Evolutionary conservation across 1,140 invertebrate genomes (phyloP), one percentile per base, ranked within the genome.

Genomic region (Meloidogyne exigua): DNA sequence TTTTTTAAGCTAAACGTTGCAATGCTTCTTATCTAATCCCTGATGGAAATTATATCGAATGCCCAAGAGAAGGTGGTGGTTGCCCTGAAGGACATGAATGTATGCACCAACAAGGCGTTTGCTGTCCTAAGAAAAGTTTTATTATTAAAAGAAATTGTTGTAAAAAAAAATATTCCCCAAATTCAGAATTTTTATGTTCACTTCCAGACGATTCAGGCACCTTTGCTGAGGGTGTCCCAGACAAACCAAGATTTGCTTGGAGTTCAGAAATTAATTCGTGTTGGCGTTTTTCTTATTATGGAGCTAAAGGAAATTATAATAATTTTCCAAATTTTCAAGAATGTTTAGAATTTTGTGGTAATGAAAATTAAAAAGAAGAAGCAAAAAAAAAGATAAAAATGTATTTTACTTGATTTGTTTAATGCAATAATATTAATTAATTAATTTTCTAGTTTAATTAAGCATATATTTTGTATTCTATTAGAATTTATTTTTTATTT

Each of bases 171-270:
- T 79, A 13, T 64, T 77, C 0, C 2, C 0, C 7, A n/a, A n/a
- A n/a, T 80, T 81, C 32, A 82, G 81, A 82, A 26, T 76, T 81
- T 63, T 80, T 82, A 12, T 82, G 81, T 57, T 68, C 82, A 4
- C 76, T 82, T 18, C 74, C 28, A 21, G 82, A 84, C 32, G 80
- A 82, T 73, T 72, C 79, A 18, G 81, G 81, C 21, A 82, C 82
- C 44, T 82, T 82, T 67, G 82, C 82, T 32, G 80, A 81, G 25
- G 81, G 82, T 5, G 67, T 82, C 5, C 81, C 74, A 21, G 81
- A 82, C 62, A 83, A 84, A 21, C 81, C 81, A 0, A 64, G 81
- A 25, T 82, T 82, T 23, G 81, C 81, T 7, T 82, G 82, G 83
- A 82, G 62, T 23, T 63, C 76, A 12, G 75, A 81, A 68, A 82